Percentiles rank a stretch among this genome's conserved stretches.
These are phyloP conservation scores for Loriculus beryllinus DNA, from an alignment of 2,797 vertebrate species.

Conservation along the genomic window DNA sequence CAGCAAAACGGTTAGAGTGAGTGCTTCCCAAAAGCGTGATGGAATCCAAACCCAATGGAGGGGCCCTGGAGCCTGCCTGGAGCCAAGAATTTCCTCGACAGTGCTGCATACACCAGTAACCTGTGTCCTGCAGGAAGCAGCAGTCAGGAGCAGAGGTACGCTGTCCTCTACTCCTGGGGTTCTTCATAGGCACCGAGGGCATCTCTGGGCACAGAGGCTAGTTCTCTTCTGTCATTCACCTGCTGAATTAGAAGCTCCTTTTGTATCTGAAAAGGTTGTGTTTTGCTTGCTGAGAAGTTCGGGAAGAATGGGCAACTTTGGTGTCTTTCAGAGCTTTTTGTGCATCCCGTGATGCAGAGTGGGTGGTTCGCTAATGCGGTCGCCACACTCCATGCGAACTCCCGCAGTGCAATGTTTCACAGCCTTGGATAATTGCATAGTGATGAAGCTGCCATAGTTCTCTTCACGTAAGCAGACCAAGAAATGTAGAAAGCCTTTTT, in stretches of 20 bases:
- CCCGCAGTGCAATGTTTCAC: neutral
- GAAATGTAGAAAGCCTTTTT: neutral
- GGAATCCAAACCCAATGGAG: neutral
- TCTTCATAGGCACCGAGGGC: fast-evolving
- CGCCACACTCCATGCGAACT: neutral
- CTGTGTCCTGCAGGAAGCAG: neutral
- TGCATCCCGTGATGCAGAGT: neutral
- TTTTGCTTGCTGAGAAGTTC: neutral
- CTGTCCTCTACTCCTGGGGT: neutral
- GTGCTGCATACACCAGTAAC: fast-evolving
- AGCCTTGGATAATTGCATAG: neutral
- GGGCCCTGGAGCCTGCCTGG: neutral
- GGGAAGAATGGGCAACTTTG: neutral
- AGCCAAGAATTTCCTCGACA: neutral
- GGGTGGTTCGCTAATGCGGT: neutral
- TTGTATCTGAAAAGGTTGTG: neutral
- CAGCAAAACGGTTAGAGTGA: neutral
- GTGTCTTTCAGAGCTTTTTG: neutral
- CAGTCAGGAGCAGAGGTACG: neutral
- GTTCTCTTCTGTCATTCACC: neutral
- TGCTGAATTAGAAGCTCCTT: neutral
- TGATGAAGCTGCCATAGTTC: neutral
- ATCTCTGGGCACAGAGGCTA: neutral
- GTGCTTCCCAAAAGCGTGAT: neutral
- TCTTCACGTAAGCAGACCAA: neutral